Base-by-base conservation (phyloP, 2,888 invertebrate genomes). In the Unio pictorum region DNA sequence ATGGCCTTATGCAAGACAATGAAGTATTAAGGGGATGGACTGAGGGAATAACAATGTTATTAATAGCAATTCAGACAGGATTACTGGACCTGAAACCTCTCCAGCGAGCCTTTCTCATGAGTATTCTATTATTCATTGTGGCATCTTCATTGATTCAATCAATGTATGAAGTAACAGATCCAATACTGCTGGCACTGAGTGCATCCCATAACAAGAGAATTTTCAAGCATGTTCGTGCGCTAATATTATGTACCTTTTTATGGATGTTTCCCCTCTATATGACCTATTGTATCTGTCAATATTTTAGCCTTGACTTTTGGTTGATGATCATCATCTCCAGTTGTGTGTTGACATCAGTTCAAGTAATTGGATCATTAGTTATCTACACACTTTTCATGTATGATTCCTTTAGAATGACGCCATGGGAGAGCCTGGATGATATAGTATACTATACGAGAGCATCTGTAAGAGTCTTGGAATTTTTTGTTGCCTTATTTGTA, bases 61-160 rank as follows among this genome's bases (percentile, higher is more conserved):
- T 92, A 3, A 88, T 92, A 15, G 91, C 92, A 2, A 78, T 91
- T 0, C 92, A 92, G 85, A 91, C 92, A 0, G 91, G 91, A 11
- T 82, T 92, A 1, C 86, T 91, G 4, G 91, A 91, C 65, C 87
- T 92, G 78, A 88, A 89, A 69, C 90, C 91, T 69, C 88, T 91
- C 18, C 90, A 91, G 68, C 87, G 92, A 68, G 90, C 91, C 62
- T 91, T 91, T 67, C 88, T 92, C 18, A 90, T 92, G 86, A 90
- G 91, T 57, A 89, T 92, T 45, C 90, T 92, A 3, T 83, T 92
- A 20, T 92, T 92, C 76, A 91, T 92, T 59, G 92, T 92, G 7
- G 82, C 91, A n/a, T 92, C 92, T 0, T 91, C 92, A 3, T 87
- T 92, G n/a, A 89, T 92, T 17, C 92, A 92, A 80, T 92, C 91